Conservation (phyloP, 2,888 invertebrate species). For the Phaonia tiefii region DNA sequence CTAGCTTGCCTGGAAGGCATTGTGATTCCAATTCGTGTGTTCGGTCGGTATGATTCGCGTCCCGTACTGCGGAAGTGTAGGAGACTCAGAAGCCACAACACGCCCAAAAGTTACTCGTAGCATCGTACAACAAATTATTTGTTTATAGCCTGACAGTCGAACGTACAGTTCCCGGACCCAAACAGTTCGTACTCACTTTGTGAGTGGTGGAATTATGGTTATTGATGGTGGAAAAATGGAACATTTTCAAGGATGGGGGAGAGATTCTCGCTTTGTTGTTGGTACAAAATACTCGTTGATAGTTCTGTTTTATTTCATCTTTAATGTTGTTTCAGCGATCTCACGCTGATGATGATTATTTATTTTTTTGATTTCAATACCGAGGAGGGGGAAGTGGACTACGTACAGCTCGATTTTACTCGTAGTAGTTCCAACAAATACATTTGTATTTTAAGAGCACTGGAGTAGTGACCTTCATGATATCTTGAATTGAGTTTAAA, state of each 20-base stretch:
- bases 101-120: conserved; percentile 31
- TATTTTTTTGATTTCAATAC: not conserved
- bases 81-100: conserved; percentile 35
- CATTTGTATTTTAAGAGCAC: not conserved
- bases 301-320: conserved; percentile 33
- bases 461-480: conserved; percentile 16
- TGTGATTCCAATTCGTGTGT: conserved; percentile 55
- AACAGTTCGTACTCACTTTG: not conserved
- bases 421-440: not conserved
- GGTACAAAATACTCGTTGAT: conserved; percentile 31
- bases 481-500: conserved; percentile 8
- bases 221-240: conserved; percentile 10
- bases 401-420: not conserved
- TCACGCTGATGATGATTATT: conserved; percentile 26
- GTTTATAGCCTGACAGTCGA: conserved; percentile 44
- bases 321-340: conserved; percentile 25
- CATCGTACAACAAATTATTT: conserved; percentile 55
- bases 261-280: too few relatives aligned
- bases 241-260: not conserved
- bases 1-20: conserved; percentile 26
- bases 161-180: not conserved
- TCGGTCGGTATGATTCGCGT: not conserved
- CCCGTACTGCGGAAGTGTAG: conserved; percentile 57
- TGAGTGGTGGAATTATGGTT: not conserved
- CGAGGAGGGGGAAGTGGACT: conserved; percentile 22